These are phyloP conservation scores for Benitochromis conjunctus DNA, from an alignment of 2,113 vertebrate species.

Conservation along the genomic window DNA sequence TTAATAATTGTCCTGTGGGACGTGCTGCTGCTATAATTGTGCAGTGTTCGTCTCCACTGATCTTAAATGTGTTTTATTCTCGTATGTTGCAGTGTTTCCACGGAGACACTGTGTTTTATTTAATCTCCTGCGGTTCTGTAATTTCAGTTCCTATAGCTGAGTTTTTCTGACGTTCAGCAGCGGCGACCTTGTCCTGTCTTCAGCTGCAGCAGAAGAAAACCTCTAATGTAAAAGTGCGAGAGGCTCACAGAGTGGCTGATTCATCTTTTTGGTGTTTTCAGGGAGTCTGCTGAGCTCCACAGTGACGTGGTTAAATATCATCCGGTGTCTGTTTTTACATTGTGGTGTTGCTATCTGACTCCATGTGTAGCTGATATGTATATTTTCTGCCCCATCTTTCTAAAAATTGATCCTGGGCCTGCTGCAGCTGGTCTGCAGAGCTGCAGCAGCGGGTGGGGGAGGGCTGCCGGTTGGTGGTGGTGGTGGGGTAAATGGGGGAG, in stretches of 20 bases:
- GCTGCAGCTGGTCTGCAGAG: conserved; percentile 52
- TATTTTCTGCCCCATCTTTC: conserved; percentile 14
- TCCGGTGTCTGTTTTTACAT: not conserved
- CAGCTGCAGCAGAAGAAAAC: not conserved
- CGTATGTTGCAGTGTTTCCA: not conserved
- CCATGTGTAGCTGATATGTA: not conserved
- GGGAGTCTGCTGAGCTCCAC: not conserved
- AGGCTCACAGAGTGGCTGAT: not conserved
- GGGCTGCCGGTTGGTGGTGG: conserved; percentile 17
- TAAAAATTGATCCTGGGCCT: conserved; percentile 51
- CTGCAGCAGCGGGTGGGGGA: conserved; percentile 1
- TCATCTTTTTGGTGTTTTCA: not conserved
- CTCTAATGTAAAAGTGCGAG: not conserved
- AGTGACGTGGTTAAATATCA: not conserved
- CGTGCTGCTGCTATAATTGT: not conserved
- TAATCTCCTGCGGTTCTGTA: not conserved
- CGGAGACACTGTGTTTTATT: not conserved
- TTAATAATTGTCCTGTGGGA: not conserved
- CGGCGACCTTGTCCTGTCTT: conserved; percentile 1
- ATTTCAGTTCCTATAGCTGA: conserved; percentile 11
- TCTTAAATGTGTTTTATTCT: not conserved
- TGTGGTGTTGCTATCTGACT: not conserved
- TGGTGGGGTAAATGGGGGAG: conserved; percentile 9
- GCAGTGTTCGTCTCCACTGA: not conserved
- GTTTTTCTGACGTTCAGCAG: not conserved